Evolutionary conservation across 2,888 invertebrate species (phyloP), one percentile per base, ranked within the genome.

Genomic region (Mellilla xanthometata): DNA sequence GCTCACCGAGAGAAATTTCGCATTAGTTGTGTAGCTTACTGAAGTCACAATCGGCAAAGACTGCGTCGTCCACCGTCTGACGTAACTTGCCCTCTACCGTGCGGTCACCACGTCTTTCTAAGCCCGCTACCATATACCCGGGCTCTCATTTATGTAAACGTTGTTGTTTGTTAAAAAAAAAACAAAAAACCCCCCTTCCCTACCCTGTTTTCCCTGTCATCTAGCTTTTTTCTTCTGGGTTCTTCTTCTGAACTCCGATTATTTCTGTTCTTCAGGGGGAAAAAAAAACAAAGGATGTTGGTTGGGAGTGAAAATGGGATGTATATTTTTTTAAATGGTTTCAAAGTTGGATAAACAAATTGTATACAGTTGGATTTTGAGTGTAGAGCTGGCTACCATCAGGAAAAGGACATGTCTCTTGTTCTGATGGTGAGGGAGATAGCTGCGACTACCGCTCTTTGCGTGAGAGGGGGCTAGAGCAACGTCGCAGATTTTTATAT

Each of bases 271-370:
- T 31, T 5, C 5, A 23, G 34, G 45, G 39, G 27, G 9, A 7
- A 23, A 34, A 26, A 39, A 40, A 41, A 38, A 36, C 9, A 33
- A 19, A 26, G 45, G 39, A 12, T 8, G 45, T 45, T 35, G 39
- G 45, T 26, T 10, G 7, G 39, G 45, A 9, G 9, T 35, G 45
- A 35, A 34, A 45, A 27, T 7, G 39, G 30, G 34, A 12, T 4
- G 45, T 35, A 45, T 39, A 39, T 45, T 45, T 45, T 45, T 45
- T n/a, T 45, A 39, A 12, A 2, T 26, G 39, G 34, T 29, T 33
- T 23, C 8, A 6, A 39, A 29, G 38, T 23, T 22, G 7, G 24
- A 28, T 7, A 42, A 29, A 35, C 7, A 34, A 2, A 33, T 19
- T 12, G 29, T 22, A 31, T 27, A 41, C 32, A 11, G 27, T 34